These are phyloP conservation scores for Rynchops niger DNA, from an alignment of 2,113 vertebrate genomes.

Conservation along the genomic window DNA sequence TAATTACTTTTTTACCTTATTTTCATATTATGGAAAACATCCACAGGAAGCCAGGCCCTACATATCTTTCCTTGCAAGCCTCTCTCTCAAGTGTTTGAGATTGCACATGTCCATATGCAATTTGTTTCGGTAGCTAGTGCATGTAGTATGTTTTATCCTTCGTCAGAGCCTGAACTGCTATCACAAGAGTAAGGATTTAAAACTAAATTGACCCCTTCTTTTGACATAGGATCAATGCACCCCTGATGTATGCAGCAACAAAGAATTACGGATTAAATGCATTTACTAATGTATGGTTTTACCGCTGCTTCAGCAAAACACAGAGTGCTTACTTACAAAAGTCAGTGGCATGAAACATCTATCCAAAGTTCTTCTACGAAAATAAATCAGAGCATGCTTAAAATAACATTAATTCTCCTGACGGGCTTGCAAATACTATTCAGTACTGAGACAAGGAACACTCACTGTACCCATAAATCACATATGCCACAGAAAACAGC, in stretches of 20 bases:
- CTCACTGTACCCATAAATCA: background rate
- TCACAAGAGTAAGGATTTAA: background rate
- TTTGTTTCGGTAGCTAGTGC: background rate
- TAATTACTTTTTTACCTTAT: background rate
- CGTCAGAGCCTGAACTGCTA: background rate
- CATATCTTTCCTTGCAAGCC: background rate
- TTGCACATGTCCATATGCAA: background rate
- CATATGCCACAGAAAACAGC: background rate
- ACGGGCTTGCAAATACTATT: background rate
- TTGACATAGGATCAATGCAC: background rate
- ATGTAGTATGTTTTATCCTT: background rate
- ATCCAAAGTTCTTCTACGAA: background rate
- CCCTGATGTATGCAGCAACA: background rate
- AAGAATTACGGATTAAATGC: background rate
- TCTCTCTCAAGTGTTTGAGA: background rate
- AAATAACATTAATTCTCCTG: background rate
- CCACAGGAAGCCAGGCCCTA: background rate
- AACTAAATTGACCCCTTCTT: background rate
- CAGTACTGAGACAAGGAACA: background rate
- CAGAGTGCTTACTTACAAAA: background rate
- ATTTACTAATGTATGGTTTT: background rate
- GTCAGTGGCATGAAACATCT: background rate
- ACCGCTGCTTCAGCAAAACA: background rate
- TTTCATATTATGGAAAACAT: background rate
- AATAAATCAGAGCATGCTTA: background rate